Evolutionary conservation across 2,888 invertebrate genomes (phyloP), one percentile per base, ranked within the genome.

Genomic region (Mythimna vitellina): DNA sequence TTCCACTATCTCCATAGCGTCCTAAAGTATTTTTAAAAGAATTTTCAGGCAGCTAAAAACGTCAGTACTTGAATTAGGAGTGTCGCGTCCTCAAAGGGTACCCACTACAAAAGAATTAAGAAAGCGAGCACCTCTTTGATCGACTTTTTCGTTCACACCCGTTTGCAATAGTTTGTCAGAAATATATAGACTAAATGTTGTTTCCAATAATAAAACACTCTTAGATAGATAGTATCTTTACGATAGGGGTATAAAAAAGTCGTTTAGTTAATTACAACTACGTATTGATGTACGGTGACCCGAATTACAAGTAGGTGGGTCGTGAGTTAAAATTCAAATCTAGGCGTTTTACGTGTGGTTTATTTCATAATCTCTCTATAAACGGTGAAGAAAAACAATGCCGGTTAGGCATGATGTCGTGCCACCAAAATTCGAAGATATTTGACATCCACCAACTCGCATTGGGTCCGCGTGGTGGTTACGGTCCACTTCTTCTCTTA

Each of bases 71-170:
- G 46, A 65, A 60, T 65, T n/a, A 14, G 7, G 10, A 63, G 69
- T 68, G 57, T 66, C 60, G 56, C 46, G 56, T 63, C 62, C 68
- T 83, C 65, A 49, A 67, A 76, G 51, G 2, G 35, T 46, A 58
- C 14, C 14, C 14, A 17, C 25, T 58, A 79, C 72, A 76, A 85
- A 82, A 74, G 61, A 82, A 73, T 78, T 64, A 73, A 73, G 65
- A 70, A 46, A 70, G 25, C 54, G 66, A 79, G 68, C 3, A 32
- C 25, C 71, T 65, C 78, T 82, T 60, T 63, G 65, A 61, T 73
- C 32, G 35, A 32, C 14, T 78, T 76, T 81, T 73, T 69, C 58
- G 17, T 76, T 81, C 58, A 73, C 49, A 73, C 51, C 63, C 58
- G 51, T 65, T 78, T 64, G 32, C 9, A 32, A 72, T 72, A 58